Evolutionary conservation across 2,113 vertebrate species (phyloP), one percentile per base, ranked within the genome.

Genomic region (Siphamia tubifer): DNA sequence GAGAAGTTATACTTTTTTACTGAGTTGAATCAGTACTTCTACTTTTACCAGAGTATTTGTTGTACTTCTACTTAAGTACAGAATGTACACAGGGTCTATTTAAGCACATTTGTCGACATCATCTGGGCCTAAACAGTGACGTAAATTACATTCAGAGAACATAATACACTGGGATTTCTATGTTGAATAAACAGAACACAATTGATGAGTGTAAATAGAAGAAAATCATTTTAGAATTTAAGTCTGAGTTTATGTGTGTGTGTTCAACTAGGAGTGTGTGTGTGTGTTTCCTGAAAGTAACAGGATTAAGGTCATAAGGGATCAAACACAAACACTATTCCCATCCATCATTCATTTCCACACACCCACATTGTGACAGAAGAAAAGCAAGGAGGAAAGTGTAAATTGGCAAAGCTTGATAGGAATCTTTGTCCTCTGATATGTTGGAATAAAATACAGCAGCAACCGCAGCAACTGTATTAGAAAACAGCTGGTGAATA

Each of bases 261-360:
- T 25, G 39, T 65, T 48, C 13, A 61, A 24, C 9, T 12, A 35
- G 31, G 25, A 58, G 27, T 38, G 35, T 61, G 55, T 19, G 12
- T 12, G 39, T 7, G 2, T 17, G 42, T 48, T 52, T 5, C 10
- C 34, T 3, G 36, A 8, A 55, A 24, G 27, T 43, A 30, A 44
- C 1, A 31, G 48, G 34, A 55, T 49, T 63, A 16, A 35, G 35
- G 36, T 74, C 32, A 45, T 20, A 52, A 24, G 36, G 54, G 38
- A 79, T 13, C 20, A 67, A 75, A 64, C 30, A 53, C 40, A 77
- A 75, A 72, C 30, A 63, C 10, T 31, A 47, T 49, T 45, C 28
- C 30, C 44, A 74, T 74, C 48, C 45, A 79, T 81, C 70, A 71
- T 30, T 20, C 8, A 7, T 34, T 51, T 27, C 30, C 16, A 39